A percentile compares a stretch with the other conserved stretches of the same genome.
Conservation (phyloP, 2,797 vertebrate genomes). For the Parauchenoglanis ngamensis region DNA sequence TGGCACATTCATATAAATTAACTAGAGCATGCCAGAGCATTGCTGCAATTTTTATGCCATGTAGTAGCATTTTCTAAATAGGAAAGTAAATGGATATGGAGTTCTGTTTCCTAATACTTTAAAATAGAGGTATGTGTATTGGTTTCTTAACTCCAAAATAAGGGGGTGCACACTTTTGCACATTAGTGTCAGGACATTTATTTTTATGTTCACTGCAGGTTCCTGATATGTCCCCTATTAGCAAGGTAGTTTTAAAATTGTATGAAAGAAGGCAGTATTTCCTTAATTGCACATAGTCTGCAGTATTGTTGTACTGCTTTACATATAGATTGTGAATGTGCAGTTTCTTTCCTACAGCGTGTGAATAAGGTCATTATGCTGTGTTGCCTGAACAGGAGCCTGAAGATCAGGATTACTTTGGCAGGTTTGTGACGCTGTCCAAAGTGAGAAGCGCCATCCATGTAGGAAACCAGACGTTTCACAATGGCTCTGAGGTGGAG, state of each 20-base stretch:
- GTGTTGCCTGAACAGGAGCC: slow-evolving; percentile 70
- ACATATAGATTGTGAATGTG: background rate
- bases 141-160: background rate
- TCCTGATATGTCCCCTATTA: background rate
- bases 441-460: slow-evolving; percentile 79
- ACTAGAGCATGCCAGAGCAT: background rate
- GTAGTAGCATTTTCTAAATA: background rate
- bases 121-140: background rate
- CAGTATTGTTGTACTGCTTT: background rate
- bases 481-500: slow-evolving; percentile 76
- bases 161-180: background rate
- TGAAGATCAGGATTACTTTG: slow-evolving; percentile 79
- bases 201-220: background rate
- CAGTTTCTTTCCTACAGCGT: background rate
- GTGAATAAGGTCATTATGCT: background rate
- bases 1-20: background rate
- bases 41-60: background rate
- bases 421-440: slow-evolving; percentile 76
- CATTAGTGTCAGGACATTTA: background rate
- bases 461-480: slow-evolving; percentile 83
- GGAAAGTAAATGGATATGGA: background rate
- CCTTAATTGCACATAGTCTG: background rate
- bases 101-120: background rate
- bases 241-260: background rate
- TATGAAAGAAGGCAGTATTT: too few relatives aligned